Conservation (phyloP, 2,797 vertebrate genomes). For the Natrix natrix region DNA sequence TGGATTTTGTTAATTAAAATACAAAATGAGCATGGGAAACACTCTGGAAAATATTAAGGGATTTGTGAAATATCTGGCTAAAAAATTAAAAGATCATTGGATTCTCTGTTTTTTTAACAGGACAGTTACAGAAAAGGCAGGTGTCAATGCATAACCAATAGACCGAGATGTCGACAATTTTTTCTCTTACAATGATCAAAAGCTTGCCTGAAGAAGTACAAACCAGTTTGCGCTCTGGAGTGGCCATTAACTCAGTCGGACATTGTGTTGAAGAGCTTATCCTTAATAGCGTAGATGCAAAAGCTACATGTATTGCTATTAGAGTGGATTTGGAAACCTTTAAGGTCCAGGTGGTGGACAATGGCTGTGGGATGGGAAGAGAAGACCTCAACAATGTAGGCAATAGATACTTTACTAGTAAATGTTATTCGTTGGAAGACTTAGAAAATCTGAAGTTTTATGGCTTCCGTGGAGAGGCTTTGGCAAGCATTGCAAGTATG, state of each 20-base stretch:
- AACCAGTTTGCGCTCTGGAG: slow-evolving; percentile 84
- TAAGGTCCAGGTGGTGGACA: slow-evolving; percentile 92
- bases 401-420: slow-evolving; percentile 87
- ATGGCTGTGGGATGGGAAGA: slow-evolving; percentile 81
- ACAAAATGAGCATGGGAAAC: neutral
- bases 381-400: slow-evolving; percentile 82
- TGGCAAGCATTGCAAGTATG: slow-evolving; percentile 85
- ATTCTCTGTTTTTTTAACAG: slow-evolving; percentile 3
- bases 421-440: slow-evolving; percentile 82
- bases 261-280: slow-evolving; percentile 93
- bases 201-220: slow-evolving; percentile 81
- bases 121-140: slow-evolving; percentile 36
- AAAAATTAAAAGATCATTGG: neutral
- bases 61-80: neutral
- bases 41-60: neutral
- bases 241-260: slow-evolving; percentile 82
- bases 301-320: slow-evolving; percentile 86
- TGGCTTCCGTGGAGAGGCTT: slow-evolving; percentile 92
- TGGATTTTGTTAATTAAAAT: neutral
- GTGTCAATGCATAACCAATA: slow-evolving; percentile 33
- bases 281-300: slow-evolving; percentile 90
- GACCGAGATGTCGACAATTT: neutral
- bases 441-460: slow-evolving; percentile 82
- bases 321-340: slow-evolving; percentile 87
- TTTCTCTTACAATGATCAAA: slow-evolving; percentile 80